These are phyloP conservation scores for Diplazon laetatorius DNA, from an alignment of 2,888 invertebrate genomes.

Conservation along the genomic window DNA sequence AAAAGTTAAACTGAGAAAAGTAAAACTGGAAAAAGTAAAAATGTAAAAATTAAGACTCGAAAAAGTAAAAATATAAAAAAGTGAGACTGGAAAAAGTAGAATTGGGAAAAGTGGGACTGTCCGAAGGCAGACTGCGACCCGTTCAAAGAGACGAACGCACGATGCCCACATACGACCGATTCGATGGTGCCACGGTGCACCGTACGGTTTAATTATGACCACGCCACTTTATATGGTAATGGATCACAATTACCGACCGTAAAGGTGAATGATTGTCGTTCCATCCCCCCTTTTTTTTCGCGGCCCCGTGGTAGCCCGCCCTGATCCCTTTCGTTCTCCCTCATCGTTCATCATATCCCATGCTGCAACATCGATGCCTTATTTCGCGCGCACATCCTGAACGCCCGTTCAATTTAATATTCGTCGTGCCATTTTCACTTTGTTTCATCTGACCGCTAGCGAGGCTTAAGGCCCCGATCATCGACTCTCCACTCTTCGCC, in stretches of 20 bases:
- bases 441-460: constrained; percentile 30
- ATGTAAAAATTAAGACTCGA: no score
- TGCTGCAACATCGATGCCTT: no score
- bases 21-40: no score
- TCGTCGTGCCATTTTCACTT: constrained; percentile 39
- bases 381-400: constrained; percentile 8
- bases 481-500: no score
- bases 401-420: constrained; percentile 42
- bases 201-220: constrained; percentile 63
- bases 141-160: no score
- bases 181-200: no score
- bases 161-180: no score
- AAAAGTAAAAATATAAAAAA: no score
- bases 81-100: no score
- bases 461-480: background rate
- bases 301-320: background rate
- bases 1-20: no score
- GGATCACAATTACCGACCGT: constrained; percentile 64
- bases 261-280: constrained; percentile 62
- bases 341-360: background rate
- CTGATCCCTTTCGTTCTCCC: constrained; percentile 4
- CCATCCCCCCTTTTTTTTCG: constrained; percentile 20
- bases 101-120: no score
- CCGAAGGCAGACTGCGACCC: no score
- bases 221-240: constrained; percentile 65